These are phyloP conservation scores for Babylonia areolata DNA, from an alignment of 1,140 invertebrate species.

Conservation along the genomic window DNA sequence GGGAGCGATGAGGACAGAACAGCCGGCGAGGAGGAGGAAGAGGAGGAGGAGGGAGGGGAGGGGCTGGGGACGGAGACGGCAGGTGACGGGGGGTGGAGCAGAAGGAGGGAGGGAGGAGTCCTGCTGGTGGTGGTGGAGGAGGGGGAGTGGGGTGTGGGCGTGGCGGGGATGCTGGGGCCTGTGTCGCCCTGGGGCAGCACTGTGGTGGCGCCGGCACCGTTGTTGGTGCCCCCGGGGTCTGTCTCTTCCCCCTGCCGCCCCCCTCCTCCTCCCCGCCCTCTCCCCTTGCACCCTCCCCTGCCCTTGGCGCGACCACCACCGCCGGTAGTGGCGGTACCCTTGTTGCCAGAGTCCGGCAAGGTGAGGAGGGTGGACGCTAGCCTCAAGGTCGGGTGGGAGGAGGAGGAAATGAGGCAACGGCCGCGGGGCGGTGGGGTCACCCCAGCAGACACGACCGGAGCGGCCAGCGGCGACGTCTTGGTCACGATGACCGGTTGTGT, in stretches of 20 bases:
- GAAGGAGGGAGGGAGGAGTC: too few species aligned
- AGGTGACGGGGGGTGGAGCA: too few species aligned
- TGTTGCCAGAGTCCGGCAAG: neutral
- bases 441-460: neutral
- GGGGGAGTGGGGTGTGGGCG: neutral
- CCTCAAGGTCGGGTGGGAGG: slow-evolving; percentile 12
- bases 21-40: neutral
- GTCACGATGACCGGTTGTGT: neutral
- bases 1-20: neutral
- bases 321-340: neutral
- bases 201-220: neutral
- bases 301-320: neutral
- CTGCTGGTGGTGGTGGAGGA: neutral
- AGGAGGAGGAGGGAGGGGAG: neutral
- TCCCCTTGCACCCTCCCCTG: neutral
- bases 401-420: slow-evolving; percentile 19
- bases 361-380: neutral
- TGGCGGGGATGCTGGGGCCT: neutral
- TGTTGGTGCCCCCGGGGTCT: neutral
- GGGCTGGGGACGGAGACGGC: neutral
- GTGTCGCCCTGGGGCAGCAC: neutral
- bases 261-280: neutral
- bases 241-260: too few species aligned
- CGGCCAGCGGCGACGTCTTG: neutral
- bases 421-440: neutral